A percentile compares a stretch with the other conserved stretches of the same genome.
Conservation (phyloP, 2,797 vertebrate species). For the Buceros bicornis region DNA sequence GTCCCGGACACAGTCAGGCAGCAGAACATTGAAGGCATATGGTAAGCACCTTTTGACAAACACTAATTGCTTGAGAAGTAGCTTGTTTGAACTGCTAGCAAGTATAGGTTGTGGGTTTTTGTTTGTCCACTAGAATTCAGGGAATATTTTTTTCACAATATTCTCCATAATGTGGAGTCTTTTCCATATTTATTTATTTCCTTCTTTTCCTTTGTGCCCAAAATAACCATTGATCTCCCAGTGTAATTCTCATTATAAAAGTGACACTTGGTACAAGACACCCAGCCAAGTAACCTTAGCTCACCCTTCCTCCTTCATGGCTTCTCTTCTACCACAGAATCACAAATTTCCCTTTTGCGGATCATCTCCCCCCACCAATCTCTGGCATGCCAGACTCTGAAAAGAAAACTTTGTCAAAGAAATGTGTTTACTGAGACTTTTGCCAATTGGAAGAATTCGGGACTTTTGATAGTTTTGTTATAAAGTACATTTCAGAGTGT, state of each 20-base stretch:
- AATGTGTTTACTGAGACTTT: slow-evolving; percentile 44
- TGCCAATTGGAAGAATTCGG: neutral
- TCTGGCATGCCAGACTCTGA: neutral
- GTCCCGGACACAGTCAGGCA: neutral
- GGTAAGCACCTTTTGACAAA: neutral
- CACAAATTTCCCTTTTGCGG: slow-evolving; percentile 2
- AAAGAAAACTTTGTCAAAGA: slow-evolving; percentile 50
- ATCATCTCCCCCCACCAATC: slow-evolving; percentile 25
- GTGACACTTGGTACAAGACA: neutral
- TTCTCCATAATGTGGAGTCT: neutral
- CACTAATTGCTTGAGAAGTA: neutral
- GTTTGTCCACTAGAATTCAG: neutral
- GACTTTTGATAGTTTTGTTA: slow-evolving; percentile 19
- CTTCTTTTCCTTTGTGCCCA: neutral
- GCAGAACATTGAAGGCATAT: neutral
- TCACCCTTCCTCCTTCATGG: slow-evolving; percentile 36
- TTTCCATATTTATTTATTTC: neutral
- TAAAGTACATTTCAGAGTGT: neutral
- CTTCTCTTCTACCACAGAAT: slow-evolving; percentile 11
- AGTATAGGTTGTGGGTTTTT: accelerated
- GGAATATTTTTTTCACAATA: neutral
- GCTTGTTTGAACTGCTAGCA: neutral
- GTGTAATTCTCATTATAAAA: neutral
- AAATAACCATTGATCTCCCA: neutral
- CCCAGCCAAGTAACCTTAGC: slow-evolving; percentile 27